These are phyloP conservation scores for Eumerus sabulonum DNA, from an alignment of 2,888 invertebrate genomes.

Conservation along the genomic window DNA sequence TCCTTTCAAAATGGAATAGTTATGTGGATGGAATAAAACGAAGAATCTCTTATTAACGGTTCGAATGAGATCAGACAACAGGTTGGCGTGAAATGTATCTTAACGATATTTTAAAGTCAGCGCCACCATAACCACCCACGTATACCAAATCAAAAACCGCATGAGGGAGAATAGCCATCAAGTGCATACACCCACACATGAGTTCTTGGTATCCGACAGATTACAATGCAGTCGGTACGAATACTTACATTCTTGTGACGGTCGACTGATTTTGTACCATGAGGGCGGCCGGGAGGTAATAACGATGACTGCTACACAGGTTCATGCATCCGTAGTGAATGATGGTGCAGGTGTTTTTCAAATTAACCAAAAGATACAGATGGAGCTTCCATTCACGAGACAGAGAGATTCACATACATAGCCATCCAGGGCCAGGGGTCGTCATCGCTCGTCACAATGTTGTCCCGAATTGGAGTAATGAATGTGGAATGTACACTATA, in stretches of 20 bases:
- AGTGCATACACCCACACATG: constrained; percentile 11
- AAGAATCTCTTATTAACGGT: constrained; percentile 47
- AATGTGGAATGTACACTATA: constrained; percentile 27
- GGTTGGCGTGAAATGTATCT: constrained; percentile 47
- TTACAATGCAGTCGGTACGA: constrained; percentile 26
- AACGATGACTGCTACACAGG: constrained; percentile 7
- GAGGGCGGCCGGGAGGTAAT: too few species aligned
- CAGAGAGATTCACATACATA: too few species aligned
- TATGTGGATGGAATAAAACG: background rate
- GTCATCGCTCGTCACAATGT: constrained; percentile 36
- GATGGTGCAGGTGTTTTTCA: constrained; percentile 56
- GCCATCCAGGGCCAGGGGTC: constrained; percentile 44
- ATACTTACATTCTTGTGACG: constrained; percentile 51
- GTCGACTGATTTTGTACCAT: too few species aligned
- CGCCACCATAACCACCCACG: constrained; percentile 20
- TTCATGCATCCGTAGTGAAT: background rate
- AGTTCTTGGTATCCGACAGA: constrained; percentile 44
- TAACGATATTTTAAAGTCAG: constrained; percentile 31
- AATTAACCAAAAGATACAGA: constrained; percentile 42
- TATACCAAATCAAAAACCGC: too few species aligned
- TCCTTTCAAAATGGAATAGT: constrained; percentile 27
- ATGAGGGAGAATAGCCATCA: background rate
- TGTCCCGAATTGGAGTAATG: constrained; percentile 50
- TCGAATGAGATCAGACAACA: constrained; percentile 41
- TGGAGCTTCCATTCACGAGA: constrained; percentile 34